These are phyloP conservation scores for Mellivora capensis DNA, from an alignment of 2,113 vertebrate species.

Conservation along the genomic window DNA sequence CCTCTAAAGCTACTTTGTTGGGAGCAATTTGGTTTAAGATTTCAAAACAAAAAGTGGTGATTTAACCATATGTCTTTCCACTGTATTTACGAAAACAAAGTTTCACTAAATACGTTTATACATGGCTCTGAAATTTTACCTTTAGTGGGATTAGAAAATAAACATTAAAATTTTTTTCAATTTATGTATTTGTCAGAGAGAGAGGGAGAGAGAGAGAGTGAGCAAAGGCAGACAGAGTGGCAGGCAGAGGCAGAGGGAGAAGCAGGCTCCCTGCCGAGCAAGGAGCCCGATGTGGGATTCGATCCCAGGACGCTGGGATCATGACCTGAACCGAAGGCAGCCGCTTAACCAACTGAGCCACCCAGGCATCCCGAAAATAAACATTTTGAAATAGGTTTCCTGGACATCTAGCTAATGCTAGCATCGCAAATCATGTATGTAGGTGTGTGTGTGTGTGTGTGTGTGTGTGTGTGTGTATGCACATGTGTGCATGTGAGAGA, in stretches of 20 bases:
- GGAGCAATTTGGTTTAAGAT: slow-evolving; percentile 53
- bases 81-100: not conserved
- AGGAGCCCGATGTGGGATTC: too few species aligned
- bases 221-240: too few species aligned
- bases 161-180: too few species aligned
- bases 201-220: too few species aligned
- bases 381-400: slow-evolving; percentile 50
- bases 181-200: too few species aligned
- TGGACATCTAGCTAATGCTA: slow-evolving; percentile 48
- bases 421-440: not conserved
- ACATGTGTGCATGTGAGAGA: not conserved
- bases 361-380: too few species aligned
- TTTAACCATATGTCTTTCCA: slow-evolving; percentile 26
- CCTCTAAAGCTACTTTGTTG: slow-evolving; percentile 35
- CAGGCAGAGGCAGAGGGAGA: too few species aligned
- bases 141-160: not conserved
- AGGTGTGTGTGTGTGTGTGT: not conserved
- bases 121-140: slow-evolving; percentile 37
- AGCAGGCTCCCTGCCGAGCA: too few species aligned
- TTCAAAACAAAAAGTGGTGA: slow-evolving; percentile 32
- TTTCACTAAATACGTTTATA: not conserved
- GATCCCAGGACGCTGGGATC: too few species aligned
- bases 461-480: not conserved
- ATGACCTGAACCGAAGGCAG: too few species aligned
- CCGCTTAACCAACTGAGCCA: too few species aligned